Evolutionary conservation across 2,797 vertebrate genomes (phyloP).

Genomic region (Passerculus sandwichensis): DNA sequence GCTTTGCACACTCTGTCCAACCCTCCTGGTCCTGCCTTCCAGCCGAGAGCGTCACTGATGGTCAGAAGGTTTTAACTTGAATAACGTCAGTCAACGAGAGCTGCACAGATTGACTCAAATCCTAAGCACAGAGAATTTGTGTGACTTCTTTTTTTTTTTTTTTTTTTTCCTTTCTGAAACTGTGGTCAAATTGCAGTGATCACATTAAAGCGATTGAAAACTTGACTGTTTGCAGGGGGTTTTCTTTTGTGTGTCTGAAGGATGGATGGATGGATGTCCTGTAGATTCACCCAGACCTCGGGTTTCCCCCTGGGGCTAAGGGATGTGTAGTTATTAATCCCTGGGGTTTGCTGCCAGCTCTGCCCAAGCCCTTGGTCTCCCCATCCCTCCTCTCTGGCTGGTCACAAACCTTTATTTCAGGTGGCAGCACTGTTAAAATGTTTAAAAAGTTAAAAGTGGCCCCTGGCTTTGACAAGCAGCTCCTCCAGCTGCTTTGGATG

Average conservation of each 20-base stretch:
- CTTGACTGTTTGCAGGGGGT: constrained; percentile 16
- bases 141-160: neutral
- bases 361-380: neutral
- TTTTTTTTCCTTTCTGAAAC: neutral
- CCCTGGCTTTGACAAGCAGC: neutral
- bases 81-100: neutral
- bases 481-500: neutral
- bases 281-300: neutral
- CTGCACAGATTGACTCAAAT: constrained; percentile 37
- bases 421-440: neutral
- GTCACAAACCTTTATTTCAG: neutral
- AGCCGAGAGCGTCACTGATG: constrained; percentile 13
- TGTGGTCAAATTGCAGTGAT: constrained; percentile 58
- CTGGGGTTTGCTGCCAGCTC: neutral
- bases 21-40: constrained; percentile 20
- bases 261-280: neutral
- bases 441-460: neutral
- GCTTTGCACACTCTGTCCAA: constrained; percentile 10
- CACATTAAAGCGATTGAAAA: constrained; percentile 69
- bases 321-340: neutral
- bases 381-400: neutral
- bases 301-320: neutral
- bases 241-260: constrained; percentile 9
- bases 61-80: constrained; percentile 52
- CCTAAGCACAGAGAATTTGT: constrained; percentile 51